Evolutionary conservation across 23 tunicate genomes (phyloP), one percentile per base, ranked within the genome.

Genomic region (Halocynthia roretzi): DNA sequence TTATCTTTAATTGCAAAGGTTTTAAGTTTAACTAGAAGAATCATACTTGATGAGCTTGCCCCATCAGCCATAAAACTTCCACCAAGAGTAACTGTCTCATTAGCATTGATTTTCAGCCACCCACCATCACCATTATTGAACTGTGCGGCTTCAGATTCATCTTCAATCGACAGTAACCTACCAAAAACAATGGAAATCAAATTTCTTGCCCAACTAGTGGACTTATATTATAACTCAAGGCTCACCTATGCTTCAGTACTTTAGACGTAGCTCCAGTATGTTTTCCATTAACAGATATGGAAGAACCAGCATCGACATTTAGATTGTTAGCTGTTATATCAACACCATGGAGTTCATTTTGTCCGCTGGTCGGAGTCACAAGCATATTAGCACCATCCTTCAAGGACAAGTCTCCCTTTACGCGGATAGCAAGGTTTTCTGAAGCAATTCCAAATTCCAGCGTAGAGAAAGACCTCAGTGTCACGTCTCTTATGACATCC

Each of bases 301-400:
- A 20, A 14, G 80, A 67, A 7, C 80, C 80, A 58, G 67, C 80
- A 10, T 76, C 80, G 80, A 76, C 61, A 50, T 44, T 14, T 22
- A 76, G 7, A 0, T 21, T 17, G 0, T 53, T 54, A 8, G 53
- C 40, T 7, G 52, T 56, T 31, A 76, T 21, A 10, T 21, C 44
- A 22, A 76, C 40, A n/a, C 80, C 80, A 53, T 76, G 80, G 0
- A 57, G 15, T 76, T 57, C 50, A 31, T 57, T 18, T 7, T 40
- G 44, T 55, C 68, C 80, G 6, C 17, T n/a, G 54, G 21, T 52
- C 77, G 53, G 17, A 5, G 56, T 9, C 12, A 15, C 53, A 52
- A 17, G 7, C 7, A 7, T 23, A 67, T 68, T 54, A 58, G 80
- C 80, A 7, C 61, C 31, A 56, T 76, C 80, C 50, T 76, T 76